phyloP scores from a whole-genome alignment of 2,797 vertebrate species.

The Anisognathus igniventris region DNA sequence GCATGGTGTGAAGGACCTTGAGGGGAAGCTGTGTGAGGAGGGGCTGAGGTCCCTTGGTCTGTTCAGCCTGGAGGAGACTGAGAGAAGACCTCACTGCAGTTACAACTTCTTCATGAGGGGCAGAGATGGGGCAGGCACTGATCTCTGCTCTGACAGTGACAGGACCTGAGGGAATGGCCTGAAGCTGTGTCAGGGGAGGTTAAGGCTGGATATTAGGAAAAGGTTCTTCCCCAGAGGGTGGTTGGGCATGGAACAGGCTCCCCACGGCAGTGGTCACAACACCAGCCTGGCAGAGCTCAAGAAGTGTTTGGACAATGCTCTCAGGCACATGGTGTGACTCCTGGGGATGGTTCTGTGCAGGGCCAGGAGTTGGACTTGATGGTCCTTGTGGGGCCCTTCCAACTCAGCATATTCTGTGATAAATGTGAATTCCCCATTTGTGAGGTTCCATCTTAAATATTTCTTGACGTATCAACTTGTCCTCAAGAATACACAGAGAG shows the following conservation, averaged over 20 bases:
- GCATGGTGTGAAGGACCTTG: background rate
- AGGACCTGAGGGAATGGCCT: rapidly evolving
- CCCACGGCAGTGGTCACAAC: background rate
- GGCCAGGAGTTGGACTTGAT: background rate
- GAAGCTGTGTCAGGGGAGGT: background rate
- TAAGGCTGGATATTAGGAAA: rapidly evolving
- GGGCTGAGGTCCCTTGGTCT: rapidly evolving
- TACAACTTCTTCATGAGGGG: rapidly evolving
- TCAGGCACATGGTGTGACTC: background rate
- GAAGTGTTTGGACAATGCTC: rapidly evolving
- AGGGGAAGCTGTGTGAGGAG: rapidly evolving
- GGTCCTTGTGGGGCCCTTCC: background rate
- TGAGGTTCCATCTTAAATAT: background rate
- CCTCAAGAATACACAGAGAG: background rate
- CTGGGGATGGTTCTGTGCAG: background rate
- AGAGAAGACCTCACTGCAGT: background rate
- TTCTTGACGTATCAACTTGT: background rate
- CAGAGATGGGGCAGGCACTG: background rate
- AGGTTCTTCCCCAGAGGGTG: background rate
- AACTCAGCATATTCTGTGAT: background rate
- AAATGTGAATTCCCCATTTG: background rate
- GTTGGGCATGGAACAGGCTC: background rate
- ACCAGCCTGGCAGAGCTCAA: background rate
- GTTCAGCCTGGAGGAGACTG: background rate
- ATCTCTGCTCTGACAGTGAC: background rate